Evolutionary conservation across 1,140 invertebrate species (phyloP).

Genomic region (Drosophila tristis): DNA sequence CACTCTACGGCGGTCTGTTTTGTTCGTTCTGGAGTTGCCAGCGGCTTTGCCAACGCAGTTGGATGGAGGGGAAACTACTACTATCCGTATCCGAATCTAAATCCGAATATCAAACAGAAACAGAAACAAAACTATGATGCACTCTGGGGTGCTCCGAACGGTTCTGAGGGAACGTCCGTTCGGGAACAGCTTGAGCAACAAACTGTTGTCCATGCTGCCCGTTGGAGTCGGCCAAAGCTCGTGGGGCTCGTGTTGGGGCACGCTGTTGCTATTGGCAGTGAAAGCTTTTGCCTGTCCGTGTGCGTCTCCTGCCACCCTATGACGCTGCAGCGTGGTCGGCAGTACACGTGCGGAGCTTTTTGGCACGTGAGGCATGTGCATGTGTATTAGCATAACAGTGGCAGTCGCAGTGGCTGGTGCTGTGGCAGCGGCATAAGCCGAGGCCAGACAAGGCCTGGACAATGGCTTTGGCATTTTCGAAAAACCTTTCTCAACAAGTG

Average conservation of each 20-base stretch:
- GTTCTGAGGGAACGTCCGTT: constrained; percentile 62
- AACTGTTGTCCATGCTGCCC: constrained; percentile 63
- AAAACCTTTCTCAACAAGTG: constrained; percentile 69
- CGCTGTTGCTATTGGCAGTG: constrained; percentile 63
- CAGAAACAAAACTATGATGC: background rate
- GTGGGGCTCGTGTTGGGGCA: constrained; percentile 61
- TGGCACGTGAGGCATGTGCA: constrained; percentile 46
- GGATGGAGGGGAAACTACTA: constrained; percentile 20
- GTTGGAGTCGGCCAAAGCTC: constrained; percentile 66
- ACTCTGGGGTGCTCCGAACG: constrained; percentile 19
- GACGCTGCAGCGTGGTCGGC: constrained; percentile 23
- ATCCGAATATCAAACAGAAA: constrained; percentile 17
- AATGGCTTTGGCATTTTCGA: constrained; percentile 41
- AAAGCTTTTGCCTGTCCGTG: constrained; percentile 29
- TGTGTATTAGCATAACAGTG: background rate
- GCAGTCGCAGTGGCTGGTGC: too few species aligned
- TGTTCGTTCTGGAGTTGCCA: constrained; percentile 12
- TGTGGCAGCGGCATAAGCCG: constrained; percentile 10
- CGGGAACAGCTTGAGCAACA: constrained; percentile 71
- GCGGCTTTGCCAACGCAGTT: constrained; percentile 3
- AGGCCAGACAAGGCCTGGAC: constrained; percentile 27
- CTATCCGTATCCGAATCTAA: constrained; percentile 32
- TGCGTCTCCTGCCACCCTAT: background rate
- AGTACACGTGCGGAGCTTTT: constrained; percentile 72
- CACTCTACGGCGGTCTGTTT: background rate